Evolutionary conservation across 2,888 invertebrate species (phyloP).

Genomic region (Caradrina clavipalpis): DNA sequence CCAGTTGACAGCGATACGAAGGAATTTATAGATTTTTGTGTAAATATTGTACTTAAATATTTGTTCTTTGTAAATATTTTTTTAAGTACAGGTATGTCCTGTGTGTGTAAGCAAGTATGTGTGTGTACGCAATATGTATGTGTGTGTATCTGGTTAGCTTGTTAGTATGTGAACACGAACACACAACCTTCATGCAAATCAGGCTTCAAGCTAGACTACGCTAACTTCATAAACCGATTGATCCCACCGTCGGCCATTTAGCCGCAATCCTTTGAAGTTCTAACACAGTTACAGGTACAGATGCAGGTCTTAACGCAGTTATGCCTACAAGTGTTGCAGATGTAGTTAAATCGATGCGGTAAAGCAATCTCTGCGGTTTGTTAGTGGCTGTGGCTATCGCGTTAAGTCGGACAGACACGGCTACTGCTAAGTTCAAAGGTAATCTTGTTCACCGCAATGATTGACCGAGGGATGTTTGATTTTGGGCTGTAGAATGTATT

Average conservation of each 20-base stretch:
- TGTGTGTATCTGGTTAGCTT: no score
- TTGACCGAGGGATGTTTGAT: constrained; percentile 1
- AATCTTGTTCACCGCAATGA: constrained; percentile 23
- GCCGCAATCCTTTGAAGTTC: constrained; percentile 28
- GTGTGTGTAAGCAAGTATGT: no score
- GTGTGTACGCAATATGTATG: no score
- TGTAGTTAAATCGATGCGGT: constrained; percentile 28
- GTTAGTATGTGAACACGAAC: no score
- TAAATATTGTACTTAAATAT: no score
- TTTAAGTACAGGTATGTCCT: no score
- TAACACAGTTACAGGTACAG: constrained; percentile 20
- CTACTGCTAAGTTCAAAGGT: not conserved
- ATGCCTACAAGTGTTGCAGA: constrained; percentile 33
- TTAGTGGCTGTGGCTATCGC: constrained; percentile 1
- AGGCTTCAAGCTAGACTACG: not conserved
- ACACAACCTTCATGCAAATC: no score
- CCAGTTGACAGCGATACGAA: no score
- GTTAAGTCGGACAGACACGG: not conserved
- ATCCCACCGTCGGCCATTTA: constrained; percentile 11
- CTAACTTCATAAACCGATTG: constrained; percentile 14
- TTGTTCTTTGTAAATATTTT: no score
- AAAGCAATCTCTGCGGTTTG: constrained; percentile 35
- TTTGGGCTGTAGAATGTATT: not conserved
- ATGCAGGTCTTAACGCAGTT: constrained; percentile 24
- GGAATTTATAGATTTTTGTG: no score